These are phyloP conservation scores for Gephyroberyx darwinii DNA, from an alignment of 2,797 vertebrate genomes.

Conservation along the genomic window DNA sequence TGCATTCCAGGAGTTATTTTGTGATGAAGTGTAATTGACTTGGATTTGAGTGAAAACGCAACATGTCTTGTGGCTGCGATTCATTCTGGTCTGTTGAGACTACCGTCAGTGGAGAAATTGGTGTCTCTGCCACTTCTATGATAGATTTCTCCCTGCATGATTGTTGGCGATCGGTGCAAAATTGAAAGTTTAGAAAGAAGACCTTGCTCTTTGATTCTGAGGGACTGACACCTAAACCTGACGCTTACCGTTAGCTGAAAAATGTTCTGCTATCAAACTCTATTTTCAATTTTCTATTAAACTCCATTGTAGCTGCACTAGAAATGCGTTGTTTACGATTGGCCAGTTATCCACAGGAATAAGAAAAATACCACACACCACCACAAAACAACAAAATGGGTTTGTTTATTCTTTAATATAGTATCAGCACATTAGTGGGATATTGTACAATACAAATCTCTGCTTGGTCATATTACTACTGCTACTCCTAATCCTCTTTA, in stretches of 20 bases:
- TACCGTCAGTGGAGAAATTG: not conserved
- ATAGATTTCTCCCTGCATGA: constrained; percentile 15
- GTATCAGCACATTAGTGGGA: too few relatives aligned
- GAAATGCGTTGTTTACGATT: constrained; percentile 22
- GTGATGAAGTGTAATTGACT: too few relatives aligned
- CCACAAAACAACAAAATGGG: not conserved
- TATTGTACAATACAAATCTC: not conserved
- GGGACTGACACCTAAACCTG: constrained; percentile 37
- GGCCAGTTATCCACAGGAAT: constrained; percentile 1
- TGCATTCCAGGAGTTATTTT: too few relatives aligned
- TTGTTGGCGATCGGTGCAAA: constrained; percentile 37
- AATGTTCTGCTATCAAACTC: constrained; percentile 13
- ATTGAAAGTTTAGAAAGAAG: constrained; percentile 24
- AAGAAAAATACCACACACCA: not conserved
- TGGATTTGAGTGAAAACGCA: too few relatives aligned
- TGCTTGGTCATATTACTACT: not conserved
- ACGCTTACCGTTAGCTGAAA: constrained; percentile 44
- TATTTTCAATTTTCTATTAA: constrained; percentile 2
- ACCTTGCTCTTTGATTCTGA: constrained; percentile 23
- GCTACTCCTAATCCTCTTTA: too few relatives aligned
- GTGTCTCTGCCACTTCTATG: constrained; percentile 2
- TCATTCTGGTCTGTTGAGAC: not conserved
- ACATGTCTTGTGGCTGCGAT: too few relatives aligned
- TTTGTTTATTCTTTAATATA: too few relatives aligned
- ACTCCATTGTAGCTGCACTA: constrained; percentile 21